phyloP scores from a whole-genome alignment of 2,797 vertebrate species.

The Rhabdophis nuchalis region DNA sequence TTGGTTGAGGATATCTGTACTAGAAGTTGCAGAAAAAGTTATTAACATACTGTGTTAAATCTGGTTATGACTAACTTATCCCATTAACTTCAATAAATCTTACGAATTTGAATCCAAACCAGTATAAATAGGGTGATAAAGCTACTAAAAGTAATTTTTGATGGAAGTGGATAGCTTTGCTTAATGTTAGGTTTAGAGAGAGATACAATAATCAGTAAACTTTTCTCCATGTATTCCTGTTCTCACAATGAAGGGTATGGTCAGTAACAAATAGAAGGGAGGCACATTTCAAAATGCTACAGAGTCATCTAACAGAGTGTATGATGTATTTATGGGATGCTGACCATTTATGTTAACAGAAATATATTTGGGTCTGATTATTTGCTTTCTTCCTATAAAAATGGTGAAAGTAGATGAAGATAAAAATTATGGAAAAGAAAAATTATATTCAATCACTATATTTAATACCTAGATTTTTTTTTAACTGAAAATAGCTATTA shows the following conservation, averaged over 20 bases:
- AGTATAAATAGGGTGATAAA: neutral
- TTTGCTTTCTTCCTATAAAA: neutral
- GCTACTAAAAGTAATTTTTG: neutral
- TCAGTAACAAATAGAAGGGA: neutral
- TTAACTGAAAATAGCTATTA: neutral
- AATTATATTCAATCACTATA: neutral
- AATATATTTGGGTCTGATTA: neutral
- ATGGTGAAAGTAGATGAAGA: neutral
- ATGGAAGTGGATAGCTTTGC: neutral
- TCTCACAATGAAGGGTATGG: neutral
- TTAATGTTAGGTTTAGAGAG: neutral
- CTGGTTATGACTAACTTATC: neutral
- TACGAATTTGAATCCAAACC: neutral
- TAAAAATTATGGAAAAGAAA: too few species aligned
- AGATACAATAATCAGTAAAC: neutral
- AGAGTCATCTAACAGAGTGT: neutral
- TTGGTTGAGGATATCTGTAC: neutral
- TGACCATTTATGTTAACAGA: neutral
- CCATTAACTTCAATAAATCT: neutral
- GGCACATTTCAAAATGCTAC: neutral
- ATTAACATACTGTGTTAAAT: neutral
- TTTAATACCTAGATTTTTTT: neutral
- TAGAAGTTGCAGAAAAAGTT: neutral
- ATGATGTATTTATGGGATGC: neutral
- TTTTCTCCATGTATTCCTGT: neutral